These are phyloP conservation scores for Hypsibius dujardini DNA, from an alignment of 1,140 invertebrate species.

Conservation along the genomic window DNA sequence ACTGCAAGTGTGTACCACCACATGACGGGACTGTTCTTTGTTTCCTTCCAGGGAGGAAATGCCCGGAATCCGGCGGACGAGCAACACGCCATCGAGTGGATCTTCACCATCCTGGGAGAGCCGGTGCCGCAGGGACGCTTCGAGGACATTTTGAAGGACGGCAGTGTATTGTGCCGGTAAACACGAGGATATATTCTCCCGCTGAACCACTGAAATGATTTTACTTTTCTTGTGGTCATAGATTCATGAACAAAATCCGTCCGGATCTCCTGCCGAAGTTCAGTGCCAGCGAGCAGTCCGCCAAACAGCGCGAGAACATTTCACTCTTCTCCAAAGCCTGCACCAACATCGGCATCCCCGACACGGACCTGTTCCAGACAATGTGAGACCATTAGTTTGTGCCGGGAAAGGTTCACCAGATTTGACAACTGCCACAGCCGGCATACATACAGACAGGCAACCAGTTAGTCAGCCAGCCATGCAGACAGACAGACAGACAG, in stretches of 20 bases:
- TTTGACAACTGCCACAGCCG: too few species aligned
- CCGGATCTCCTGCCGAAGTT: conserved; percentile 5
- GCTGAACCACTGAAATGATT: background rate
- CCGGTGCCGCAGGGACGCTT: conserved; percentile 9
- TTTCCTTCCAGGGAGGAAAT: background rate
- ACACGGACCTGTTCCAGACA: conserved; percentile 10
- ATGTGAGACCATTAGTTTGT: background rate
- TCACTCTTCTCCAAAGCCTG: background rate
- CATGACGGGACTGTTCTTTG: background rate
- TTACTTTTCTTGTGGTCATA: background rate
- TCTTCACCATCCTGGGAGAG: conserved; percentile 2
- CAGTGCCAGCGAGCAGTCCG: conserved; percentile 1
- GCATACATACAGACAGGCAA: too few species aligned
- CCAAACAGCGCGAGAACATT: conserved; percentile 14
- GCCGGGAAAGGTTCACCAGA: too few species aligned
- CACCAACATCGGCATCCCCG: background rate
- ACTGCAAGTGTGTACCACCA: background rate
- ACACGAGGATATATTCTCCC: background rate
- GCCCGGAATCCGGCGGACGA: background rate
- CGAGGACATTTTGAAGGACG: background rate
- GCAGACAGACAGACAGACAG: too few species aligned
- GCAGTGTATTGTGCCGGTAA: conserved; percentile 9
- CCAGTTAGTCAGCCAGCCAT: too few species aligned
- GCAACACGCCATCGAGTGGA: background rate
- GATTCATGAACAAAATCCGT: conserved; percentile 7